Percentiles rank a stretch among this genome's conserved stretches.
phyloP scores from a whole-genome alignment of 2,888 invertebrate genomes.

The Lasioglossum pauxillum region DNA sequence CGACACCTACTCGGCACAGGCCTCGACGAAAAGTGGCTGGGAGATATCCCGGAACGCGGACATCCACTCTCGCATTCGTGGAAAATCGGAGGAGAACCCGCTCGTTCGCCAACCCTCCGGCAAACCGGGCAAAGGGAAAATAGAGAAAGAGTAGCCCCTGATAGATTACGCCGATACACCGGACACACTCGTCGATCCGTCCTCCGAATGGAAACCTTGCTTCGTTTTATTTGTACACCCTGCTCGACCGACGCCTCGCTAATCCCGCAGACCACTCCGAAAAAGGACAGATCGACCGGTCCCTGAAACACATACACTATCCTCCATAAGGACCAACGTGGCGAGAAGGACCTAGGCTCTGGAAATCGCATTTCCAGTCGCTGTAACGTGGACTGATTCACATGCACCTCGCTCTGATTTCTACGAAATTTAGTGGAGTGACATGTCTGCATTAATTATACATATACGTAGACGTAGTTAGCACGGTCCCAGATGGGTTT shows the following conservation, averaged over 20 bases:
- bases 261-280: constrained; percentile 44
- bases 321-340: background rate
- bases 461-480: background rate
- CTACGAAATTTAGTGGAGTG: background rate
- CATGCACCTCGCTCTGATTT: background rate
- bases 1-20: constrained; percentile 60
- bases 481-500: no score
- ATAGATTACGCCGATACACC: constrained; percentile 65
- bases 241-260: constrained; percentile 48
- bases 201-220: constrained; percentile 53
- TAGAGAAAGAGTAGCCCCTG: constrained; percentile 43
- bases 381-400: background rate
- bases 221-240: constrained; percentile 46
- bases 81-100: background rate
- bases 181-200: constrained; percentile 43
- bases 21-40: constrained; percentile 46
- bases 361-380: background rate
- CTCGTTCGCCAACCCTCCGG: background rate
- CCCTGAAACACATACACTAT: constrained; percentile 16
- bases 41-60: constrained; percentile 43
- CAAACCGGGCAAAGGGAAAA: constrained; percentile 33
- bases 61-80: constrained; percentile 22
- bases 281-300: constrained; percentile 19
- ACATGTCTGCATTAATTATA: background rate
- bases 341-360: background rate